These are phyloP conservation scores for Microcebus murinus DNA, from an alignment of 2,113 vertebrate species.

Conservation along the genomic window DNA sequence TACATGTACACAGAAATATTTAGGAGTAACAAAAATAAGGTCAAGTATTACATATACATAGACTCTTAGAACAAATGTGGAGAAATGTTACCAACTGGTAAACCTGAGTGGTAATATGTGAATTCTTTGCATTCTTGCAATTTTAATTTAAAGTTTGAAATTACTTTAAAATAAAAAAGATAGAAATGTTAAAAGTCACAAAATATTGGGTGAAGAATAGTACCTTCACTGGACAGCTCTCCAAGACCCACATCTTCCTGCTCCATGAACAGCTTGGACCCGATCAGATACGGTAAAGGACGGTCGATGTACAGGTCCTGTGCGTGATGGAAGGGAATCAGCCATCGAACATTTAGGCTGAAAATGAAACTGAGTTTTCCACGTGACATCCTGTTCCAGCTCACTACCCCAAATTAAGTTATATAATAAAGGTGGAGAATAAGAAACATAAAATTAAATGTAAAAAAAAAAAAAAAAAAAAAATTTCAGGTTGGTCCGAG, in stretches of 20 bases:
- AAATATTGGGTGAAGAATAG: neutral
- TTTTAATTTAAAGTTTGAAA: neutral
- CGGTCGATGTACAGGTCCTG: constrained; percentile 98
- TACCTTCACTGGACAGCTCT: constrained; percentile 97
- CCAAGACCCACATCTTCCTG: constrained; percentile 97
- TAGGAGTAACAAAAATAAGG: neutral
- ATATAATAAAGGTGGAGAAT: neutral
- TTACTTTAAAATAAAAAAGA: constrained; percentile 34
- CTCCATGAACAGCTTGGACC: constrained; percentile 97
- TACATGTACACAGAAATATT: neutral
- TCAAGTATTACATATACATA: neutral
- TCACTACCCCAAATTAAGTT: neutral
- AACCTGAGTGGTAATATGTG: neutral
- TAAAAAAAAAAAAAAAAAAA: neutral
- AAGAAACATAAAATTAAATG: neutral
- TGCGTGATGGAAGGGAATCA: neutral
- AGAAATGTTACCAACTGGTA: neutral
- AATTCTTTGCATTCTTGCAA: neutral
- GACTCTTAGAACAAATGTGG: neutral
- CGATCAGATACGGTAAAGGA: constrained; percentile 97
- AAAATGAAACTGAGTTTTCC: neutral
- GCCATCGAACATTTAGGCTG: neutral
- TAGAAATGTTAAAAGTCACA: neutral
- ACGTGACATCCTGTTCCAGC: neutral
- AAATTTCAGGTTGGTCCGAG: no score